Evolutionary conservation across 2,113 vertebrate genomes (phyloP), one percentile per base, ranked within the genome.

Genomic region (Athene noctua): DNA sequence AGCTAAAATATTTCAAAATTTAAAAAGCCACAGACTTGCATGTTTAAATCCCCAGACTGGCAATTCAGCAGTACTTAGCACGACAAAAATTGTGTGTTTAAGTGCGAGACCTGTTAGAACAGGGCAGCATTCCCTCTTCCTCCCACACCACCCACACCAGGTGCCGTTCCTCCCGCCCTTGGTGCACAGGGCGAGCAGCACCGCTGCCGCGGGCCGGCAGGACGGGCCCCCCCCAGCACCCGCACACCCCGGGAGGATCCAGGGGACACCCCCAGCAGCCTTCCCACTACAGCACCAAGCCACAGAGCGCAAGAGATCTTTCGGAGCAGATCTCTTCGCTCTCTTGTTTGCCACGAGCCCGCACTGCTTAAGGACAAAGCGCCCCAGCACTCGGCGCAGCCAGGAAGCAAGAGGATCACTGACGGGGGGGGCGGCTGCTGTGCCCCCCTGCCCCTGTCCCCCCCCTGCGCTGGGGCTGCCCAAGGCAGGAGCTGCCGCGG

Each of bases 161-260:
- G 23, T 65, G 15, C 7, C 22, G 0, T 4, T 63, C 59, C 18
- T 20, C 2, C 20, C 61, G 21, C 54, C 0, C 0, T 32, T 15
- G 65, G 25, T 0, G 0, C 32, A 27, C 27, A 25, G 8, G 15
- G 46, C 22, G 34, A 78, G 32, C n/a, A 57, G 9, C 5, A 11
- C 13, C 26, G 4, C 30, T 6, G 19, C 26, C 58, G 40, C 40
- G 40, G 40, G 40, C 40, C 40, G 12, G 40, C 40, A 10, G 40
- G 40, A 9, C 40, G 12, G 40, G 40, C 40, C 9, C 40, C 40
- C 12, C 40, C 40, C 40, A 12, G 40, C 40, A 40, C 40, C 40
- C 12, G 40, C 40, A 40, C 40, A 38, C 38, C 38, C 40, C 40
- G 40, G 40, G 40, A 10, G 40, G 40, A 11, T 40, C 40, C 40